Conservation (phyloP, 2,888 invertebrate species). For the Microchrysa polita region DNA sequence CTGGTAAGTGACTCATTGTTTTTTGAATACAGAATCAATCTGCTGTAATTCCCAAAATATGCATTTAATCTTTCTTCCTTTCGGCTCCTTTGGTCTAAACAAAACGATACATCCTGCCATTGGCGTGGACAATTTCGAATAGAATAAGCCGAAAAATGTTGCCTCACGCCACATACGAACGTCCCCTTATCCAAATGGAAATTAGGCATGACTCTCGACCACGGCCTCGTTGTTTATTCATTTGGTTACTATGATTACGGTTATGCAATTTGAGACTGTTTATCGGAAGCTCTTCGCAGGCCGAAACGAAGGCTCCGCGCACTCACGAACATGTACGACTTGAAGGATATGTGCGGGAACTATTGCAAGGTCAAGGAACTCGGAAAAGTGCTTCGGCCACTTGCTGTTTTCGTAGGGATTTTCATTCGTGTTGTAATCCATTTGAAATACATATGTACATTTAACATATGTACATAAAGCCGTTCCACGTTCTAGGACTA, state of each 20-base stretch:
- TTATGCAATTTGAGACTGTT: conserved; percentile 36
- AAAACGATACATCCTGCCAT: too few relatives aligned
- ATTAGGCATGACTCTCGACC: conserved; percentile 13
- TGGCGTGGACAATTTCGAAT: not conserved
- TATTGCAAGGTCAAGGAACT: conserved; percentile 37
- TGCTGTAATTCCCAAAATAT: too few relatives aligned
- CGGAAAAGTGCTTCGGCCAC: conserved; percentile 11
- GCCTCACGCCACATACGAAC: not conserved
- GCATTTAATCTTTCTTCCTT: too few relatives aligned
- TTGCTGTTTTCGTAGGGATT: conserved; percentile 18
- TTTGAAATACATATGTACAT: not conserved
- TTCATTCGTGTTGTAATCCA: not conserved
- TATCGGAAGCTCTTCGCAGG: not conserved
- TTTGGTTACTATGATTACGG: conserved; percentile 37
- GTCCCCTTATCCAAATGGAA: conserved; percentile 3
- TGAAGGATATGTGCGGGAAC: conserved; percentile 11
- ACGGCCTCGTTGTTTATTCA: conserved; percentile 36
- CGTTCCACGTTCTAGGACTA: not conserved
- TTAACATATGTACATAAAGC: too few relatives aligned
- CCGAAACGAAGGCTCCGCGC: not conserved
- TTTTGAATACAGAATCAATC: not conserved
- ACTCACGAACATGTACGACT: not conserved
- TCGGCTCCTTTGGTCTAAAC: too few relatives aligned
- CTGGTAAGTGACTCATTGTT: conserved; percentile 33
- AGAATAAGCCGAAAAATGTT: not conserved